These are phyloP conservation scores for Lysandra bellargus DNA, from an alignment of 2,888 invertebrate species.

Conservation along the genomic window DNA sequence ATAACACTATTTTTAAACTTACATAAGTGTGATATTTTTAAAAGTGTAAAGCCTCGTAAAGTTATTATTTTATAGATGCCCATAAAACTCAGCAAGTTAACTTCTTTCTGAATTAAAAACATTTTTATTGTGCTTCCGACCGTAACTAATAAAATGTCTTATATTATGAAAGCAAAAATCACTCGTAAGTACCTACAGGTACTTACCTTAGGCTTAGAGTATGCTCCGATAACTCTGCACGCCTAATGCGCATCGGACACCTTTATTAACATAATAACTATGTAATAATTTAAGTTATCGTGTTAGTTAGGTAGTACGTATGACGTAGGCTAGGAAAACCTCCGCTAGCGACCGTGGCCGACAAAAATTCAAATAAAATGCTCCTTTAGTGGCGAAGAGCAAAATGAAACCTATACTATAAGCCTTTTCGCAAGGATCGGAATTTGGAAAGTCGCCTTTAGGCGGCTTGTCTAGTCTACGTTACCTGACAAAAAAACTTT, in stretches of 20 bases:
- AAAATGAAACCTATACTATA: no score
- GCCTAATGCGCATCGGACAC: slow-evolving; percentile 49
- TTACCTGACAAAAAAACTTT: no score
- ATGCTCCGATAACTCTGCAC: slow-evolving; percentile 47
- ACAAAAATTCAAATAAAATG: no score
- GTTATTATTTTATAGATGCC: neutral
- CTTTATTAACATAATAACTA: neutral
- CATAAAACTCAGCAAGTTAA: neutral
- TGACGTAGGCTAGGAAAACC: no score
- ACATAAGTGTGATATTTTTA: no score
- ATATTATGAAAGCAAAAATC: slow-evolving; percentile 10
- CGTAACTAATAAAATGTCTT: neutral
- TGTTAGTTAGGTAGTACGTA: no score
- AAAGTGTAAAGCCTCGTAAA: neutral
- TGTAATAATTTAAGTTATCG: neutral
- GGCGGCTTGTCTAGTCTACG: no score
- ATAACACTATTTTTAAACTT: no score
- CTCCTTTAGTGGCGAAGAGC: no score
- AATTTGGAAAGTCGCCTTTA: no score
- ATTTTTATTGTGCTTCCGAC: neutral
- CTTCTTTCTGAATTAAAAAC: neutral
- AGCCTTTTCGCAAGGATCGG: no score
- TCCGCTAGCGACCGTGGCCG: no score
- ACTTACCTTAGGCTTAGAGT: neutral
- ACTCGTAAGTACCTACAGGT: slow-evolving; percentile 39